Conservation (phyloP, 1,140 invertebrate species). For the Brachionus angularis region DNA sequence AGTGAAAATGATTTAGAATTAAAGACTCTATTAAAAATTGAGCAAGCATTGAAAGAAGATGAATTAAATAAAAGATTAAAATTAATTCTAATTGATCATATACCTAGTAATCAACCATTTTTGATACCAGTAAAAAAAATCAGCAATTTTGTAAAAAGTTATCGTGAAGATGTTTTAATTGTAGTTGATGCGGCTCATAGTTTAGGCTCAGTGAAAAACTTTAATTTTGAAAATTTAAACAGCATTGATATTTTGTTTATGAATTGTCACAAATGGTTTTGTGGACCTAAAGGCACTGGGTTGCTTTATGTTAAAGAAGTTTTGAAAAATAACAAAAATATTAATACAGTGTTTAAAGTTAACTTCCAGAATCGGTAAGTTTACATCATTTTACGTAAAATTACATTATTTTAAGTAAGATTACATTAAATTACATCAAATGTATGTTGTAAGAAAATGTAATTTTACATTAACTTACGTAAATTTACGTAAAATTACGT, state of each 20-base stretch:
- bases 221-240: neutral
- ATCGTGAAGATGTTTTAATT: slow-evolving; percentile 49
- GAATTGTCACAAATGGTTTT: slow-evolving; percentile 58
- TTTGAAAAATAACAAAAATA: too few species aligned
- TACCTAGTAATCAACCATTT: slow-evolving; percentile 55
- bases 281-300: slow-evolving; percentile 53
- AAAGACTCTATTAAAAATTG: slow-evolving; percentile 47
- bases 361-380: too few species aligned
- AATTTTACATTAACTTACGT: too few species aligned
- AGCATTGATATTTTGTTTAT: slow-evolving; percentile 53
- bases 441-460: too few species aligned
- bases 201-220: slow-evolving; percentile 47
- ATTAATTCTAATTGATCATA: slow-evolving; percentile 56
- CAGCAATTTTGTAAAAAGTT: neutral
- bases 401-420: too few species aligned
- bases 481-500: too few species aligned
- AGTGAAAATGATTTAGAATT: neutral
- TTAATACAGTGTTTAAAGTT: too few species aligned
- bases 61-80: slow-evolving; percentile 47
- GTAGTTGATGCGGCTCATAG: slow-evolving; percentile 57
- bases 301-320: slow-evolving; percentile 52
- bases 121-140: slow-evolving; percentile 51
- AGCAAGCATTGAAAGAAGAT: slow-evolving; percentile 45
- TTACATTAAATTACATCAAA: too few species aligned
- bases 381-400: too few species aligned